phyloP scores from a whole-genome alignment of 2,797 vertebrate genomes.

The Acrossocheilus wenchowensis region DNA sequence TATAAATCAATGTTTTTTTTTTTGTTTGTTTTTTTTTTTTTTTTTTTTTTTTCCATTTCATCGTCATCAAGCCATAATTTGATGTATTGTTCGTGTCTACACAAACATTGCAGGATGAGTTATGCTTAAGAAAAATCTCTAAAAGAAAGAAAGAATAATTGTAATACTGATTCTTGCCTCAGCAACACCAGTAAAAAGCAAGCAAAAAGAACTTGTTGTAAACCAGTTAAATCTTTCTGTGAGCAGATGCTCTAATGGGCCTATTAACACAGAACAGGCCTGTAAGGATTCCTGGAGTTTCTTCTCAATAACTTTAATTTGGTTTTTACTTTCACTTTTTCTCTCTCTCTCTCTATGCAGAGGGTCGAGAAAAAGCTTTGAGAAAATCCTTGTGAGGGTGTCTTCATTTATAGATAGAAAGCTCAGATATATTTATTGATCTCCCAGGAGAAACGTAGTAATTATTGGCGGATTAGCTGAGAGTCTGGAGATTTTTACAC shows the following conservation, averaged over 20 bases:
- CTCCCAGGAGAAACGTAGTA: constrained; percentile 14
- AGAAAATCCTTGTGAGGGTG: constrained; percentile 33
- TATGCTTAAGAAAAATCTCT: background rate
- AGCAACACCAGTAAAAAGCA: background rate
- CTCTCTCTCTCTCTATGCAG: background rate
- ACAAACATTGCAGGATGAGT: background rate
- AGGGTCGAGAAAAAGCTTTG: constrained; percentile 23
- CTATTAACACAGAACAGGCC: constrained; percentile 34
- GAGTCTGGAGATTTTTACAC: constrained; percentile 25
- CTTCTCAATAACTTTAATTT: constrained; percentile 31
- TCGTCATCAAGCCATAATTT: background rate
- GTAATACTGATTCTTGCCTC: background rate
- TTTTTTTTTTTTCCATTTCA: background rate
- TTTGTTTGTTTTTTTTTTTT: no score
- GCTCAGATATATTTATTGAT: constrained; percentile 29
- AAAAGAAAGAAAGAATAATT: background rate
- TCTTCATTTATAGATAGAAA: constrained; percentile 23
- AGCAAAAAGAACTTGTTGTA: background rate
- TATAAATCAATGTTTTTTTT: background rate
- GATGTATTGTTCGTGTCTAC: background rate
- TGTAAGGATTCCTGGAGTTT: constrained; percentile 33
- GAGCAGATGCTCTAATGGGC: constrained; percentile 29
- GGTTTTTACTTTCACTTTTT: constrained; percentile 29
- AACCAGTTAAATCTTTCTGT: background rate
- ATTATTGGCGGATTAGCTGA: constrained; percentile 33